Conservation (phyloP, 2,797 vertebrate genomes). For the Astyanax mexicanus region DNA sequence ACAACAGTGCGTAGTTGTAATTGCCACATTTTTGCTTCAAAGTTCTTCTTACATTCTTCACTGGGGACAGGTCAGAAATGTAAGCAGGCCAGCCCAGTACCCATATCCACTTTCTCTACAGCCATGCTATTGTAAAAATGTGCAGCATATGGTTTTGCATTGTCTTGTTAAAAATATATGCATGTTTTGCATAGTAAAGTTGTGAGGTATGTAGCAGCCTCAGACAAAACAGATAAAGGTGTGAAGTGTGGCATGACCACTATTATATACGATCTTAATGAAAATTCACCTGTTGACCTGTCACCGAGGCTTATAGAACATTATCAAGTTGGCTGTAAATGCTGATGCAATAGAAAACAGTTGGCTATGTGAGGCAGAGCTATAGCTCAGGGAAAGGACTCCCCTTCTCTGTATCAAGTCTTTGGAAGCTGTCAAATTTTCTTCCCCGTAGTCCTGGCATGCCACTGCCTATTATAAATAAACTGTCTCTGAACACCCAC, state of each 20-base stretch:
- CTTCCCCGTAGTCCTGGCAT: slow-evolving; percentile 26
- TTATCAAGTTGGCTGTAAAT: background rate
- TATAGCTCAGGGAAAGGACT: background rate
- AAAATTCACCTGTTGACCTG: background rate
- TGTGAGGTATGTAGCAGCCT: too few relatives aligned
- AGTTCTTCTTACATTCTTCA: too few relatives aligned
- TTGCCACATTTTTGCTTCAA: too few relatives aligned
- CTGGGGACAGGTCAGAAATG: too few relatives aligned
- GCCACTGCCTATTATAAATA: slow-evolving; percentile 72
- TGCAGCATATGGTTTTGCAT: too few relatives aligned
- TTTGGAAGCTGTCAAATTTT: slow-evolving; percentile 18
- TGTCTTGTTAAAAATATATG: too few relatives aligned
- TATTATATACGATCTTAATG: background rate
- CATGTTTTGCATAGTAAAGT: too few relatives aligned
- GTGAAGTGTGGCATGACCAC: background rate
- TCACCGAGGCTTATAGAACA: background rate
- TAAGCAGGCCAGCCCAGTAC: too few relatives aligned
- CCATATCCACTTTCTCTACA: too few relatives aligned
- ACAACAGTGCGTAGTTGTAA: too few relatives aligned
- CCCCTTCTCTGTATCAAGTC: background rate
- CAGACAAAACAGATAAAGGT: too few relatives aligned
- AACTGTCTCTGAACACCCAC: slow-evolving; percentile 61
- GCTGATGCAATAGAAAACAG: background rate
- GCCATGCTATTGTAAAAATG: too few relatives aligned
- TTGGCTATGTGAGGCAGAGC: background rate